A percentile compares a stretch with the other conserved stretches of the same genome.
Evolutionary conservation across 2,797 vertebrate species (phyloP).

Genomic region (Passerculus sandwichensis): DNA sequence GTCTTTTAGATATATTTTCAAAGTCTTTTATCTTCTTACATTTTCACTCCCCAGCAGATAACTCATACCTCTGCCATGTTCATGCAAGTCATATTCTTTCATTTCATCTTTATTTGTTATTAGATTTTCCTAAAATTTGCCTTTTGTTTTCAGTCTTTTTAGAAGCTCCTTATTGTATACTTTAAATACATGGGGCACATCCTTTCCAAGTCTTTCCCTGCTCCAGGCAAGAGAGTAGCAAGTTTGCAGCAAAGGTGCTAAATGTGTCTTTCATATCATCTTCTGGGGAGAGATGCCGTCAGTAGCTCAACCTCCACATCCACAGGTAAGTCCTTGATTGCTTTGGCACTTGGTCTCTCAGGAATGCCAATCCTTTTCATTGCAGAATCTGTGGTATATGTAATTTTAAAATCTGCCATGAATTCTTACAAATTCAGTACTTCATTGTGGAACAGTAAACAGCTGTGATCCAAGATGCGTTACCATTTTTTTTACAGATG

Average conservation of each 20-base stretch:
- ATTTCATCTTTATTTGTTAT: conserved; percentile 5
- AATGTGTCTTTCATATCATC: background rate
- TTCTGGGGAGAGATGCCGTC: background rate
- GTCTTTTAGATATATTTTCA: background rate
- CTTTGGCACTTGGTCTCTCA: background rate
- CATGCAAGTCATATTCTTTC: background rate
- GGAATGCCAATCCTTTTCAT: background rate
- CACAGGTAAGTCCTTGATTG: background rate
- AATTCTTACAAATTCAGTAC: background rate
- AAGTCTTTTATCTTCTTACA: background rate
- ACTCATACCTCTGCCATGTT: conserved; percentile 12
- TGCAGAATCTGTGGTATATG: background rate
- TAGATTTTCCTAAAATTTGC: background rate
- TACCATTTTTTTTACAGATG: background rate
- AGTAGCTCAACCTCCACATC: background rate
- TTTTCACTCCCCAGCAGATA: conserved; percentile 2
- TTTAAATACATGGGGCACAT: background rate
- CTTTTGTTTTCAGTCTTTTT: background rate
- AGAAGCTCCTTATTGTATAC: background rate
- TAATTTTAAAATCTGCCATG: background rate
- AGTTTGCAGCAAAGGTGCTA: background rate
- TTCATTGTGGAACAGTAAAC: background rate
- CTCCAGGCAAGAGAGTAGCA: background rate
- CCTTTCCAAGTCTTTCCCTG: background rate
- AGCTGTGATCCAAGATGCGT: background rate